Evolutionary conservation across 2,113 vertebrate species (phyloP), one percentile per base, ranked within the genome.

Genomic region (Prochilodus magdalenae): DNA sequence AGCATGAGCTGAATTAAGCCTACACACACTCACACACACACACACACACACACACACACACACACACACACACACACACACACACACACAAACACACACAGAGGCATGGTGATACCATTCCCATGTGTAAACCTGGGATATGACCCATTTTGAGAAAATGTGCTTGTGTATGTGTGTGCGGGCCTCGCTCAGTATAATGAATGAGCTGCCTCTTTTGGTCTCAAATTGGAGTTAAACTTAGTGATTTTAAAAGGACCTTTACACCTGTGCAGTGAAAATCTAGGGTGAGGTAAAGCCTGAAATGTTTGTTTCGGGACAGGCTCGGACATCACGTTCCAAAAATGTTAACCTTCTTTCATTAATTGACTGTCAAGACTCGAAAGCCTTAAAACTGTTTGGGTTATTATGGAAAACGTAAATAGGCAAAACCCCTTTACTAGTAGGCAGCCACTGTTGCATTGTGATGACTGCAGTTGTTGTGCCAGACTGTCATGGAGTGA

Each of bases 71-170:
- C 66, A 72, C 15, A 81, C 53, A 75, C 73, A 40, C 55, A n/a
- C 67, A 40, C 72, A 51, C 72, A 75, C 73, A 65, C 33, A n/a
- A n/a, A n/a, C n/a, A n/a, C n/a, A n/a, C n/a, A n/a, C n/a, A n/a
- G n/a, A n/a, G n/a, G n/a, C n/a, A 14, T 11, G 78, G 77, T 24
- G 40, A 55, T 72, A 67, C 13, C 63, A 51, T 74, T 65, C n/a
- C n/a, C 49, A 57, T 44, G 36, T 40, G 27, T 75, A 83, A 76
- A 83, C 69, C 29, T 80, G 16, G 36, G 29, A 65, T 40, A 26
- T 80, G 77, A 77, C 73, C 77, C 36, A 80, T 62, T 86, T 86
- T 76, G 40, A 13, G 36, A 73, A 62, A 81, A 26, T 67, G 72
- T 80, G 20, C 65, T 60, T 73, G 70, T 73, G 72, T 74, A 29